Conservation (phyloP, 1,140 invertebrate genomes). For the Ridgeia piscesae region DNA sequence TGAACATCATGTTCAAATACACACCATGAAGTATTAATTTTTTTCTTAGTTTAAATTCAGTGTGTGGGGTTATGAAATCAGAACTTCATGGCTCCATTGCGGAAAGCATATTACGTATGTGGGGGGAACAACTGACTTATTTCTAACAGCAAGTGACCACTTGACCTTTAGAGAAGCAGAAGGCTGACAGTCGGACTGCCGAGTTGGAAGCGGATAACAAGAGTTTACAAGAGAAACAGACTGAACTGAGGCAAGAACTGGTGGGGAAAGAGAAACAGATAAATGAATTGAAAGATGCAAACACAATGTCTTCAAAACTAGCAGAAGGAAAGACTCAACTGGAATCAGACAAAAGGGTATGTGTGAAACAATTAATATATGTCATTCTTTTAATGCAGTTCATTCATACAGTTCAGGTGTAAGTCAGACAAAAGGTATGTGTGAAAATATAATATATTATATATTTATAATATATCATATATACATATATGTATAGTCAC, state of each 20-base stretch:
- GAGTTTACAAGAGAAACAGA: background rate
- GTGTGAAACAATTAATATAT: background rate
- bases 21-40: too few relatives aligned
- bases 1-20: too few relatives aligned
- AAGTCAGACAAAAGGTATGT: background rate
- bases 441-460: too few relatives aligned
- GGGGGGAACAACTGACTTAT: background rate
- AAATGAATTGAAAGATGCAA: background rate
- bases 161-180: background rate
- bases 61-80: too few relatives aligned
- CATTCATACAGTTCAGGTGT: background rate
- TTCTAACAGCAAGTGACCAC: background rate
- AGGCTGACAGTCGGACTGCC: background rate
- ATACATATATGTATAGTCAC: too few relatives aligned
- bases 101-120: too few relatives aligned
- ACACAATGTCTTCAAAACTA: background rate
- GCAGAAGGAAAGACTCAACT: background rate
- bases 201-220: background rate
- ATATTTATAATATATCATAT: too few relatives aligned
- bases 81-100: too few relatives aligned
- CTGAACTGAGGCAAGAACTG: background rate
- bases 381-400: background rate
- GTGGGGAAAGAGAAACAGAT: background rate
- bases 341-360: background rate
- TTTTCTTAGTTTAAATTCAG: too few relatives aligned